Base-by-base conservation (phyloP, 2,888 invertebrate species). In the Pyralis farinalis region DNA sequence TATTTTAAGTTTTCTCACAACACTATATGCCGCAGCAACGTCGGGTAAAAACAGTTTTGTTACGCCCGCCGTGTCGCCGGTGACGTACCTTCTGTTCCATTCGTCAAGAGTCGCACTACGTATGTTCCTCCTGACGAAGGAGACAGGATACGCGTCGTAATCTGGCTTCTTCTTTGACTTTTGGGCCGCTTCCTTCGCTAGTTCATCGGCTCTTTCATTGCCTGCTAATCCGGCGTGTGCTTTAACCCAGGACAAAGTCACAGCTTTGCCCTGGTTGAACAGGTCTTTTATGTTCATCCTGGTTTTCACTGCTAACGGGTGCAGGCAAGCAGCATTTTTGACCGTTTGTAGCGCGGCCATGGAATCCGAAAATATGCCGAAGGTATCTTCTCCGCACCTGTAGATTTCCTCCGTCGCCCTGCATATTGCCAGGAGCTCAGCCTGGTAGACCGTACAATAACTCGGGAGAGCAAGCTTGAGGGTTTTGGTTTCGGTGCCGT, bases 171-270 rank as follows among this genome's bases (percentile, higher is more conserved):
- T 16, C 4, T 16, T n/a, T n/a, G n/a, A n/a, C 16, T 3, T n/a
- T 37, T 16, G 0, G 39, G 34, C 38, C 0, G 49, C 42, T 1
- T 45, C 36, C 9, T 51, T 53, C 0, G 48, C 48, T 0, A 53
- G 42, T 1, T 43, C 8, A 25, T 51, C 48, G 0, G 51, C 55
- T 1, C 51, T 31, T 20, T 53, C 50, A 11, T 49, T 53, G 0
- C 47, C 51, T n/a, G 21, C 32, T 6, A 44, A 10, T 3, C 49
- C 49, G 0, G 38, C 49, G 7, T 53, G 52, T 0, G 52, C 51
- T 32, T 49, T 51, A 0, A 50, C 33, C 50, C 52, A 56, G 32
- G 25, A 46, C 0, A 55, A 11, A 0, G 10, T 4, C 0, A 49
- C 12, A 0, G 1, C 11, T 43, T 40, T 36, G 7, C 12, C 11